phyloP scores from a whole-genome alignment of 2,888 invertebrate species.

The Phyto melanocephala region DNA sequence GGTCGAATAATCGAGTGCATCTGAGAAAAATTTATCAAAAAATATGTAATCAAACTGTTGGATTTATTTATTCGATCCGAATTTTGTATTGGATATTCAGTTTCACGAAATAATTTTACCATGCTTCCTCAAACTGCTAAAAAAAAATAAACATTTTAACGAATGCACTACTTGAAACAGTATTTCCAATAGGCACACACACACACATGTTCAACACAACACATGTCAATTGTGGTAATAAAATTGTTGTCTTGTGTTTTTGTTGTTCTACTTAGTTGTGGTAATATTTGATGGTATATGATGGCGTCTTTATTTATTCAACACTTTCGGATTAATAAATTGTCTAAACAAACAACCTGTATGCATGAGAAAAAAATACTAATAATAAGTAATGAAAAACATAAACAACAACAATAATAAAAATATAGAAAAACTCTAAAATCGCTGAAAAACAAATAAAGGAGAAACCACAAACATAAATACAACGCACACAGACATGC shows the following conservation, averaged over 20 bases:
- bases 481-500: not conserved
- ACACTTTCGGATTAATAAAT: conserved; percentile 68
- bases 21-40: no score
- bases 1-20: no score
- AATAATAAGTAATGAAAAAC: conserved; percentile 14
- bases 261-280: not conserved
- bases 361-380: conserved; percentile 29
- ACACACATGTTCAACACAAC: not conserved
- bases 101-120: no score
- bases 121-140: no score
- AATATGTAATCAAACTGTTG: no score
- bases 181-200: not conserved
- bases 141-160: no score
- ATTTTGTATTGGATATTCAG: no score
- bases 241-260: not conserved
- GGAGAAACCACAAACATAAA: conserved; percentile 41
- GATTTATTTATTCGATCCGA: no score
- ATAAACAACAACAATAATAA: conserved; percentile 30
- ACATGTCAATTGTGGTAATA: conserved; percentile 44
- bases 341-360: conserved; percentile 66
- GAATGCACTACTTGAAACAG: conserved; percentile 28
- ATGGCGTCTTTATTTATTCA: conserved; percentile 67
- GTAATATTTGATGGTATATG: conserved; percentile 14
- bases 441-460: conserved; percentile 60
- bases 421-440: conserved; percentile 24